phyloP scores from a whole-genome alignment of 2,797 vertebrate species.

The Takifugu rubripes region DNA sequence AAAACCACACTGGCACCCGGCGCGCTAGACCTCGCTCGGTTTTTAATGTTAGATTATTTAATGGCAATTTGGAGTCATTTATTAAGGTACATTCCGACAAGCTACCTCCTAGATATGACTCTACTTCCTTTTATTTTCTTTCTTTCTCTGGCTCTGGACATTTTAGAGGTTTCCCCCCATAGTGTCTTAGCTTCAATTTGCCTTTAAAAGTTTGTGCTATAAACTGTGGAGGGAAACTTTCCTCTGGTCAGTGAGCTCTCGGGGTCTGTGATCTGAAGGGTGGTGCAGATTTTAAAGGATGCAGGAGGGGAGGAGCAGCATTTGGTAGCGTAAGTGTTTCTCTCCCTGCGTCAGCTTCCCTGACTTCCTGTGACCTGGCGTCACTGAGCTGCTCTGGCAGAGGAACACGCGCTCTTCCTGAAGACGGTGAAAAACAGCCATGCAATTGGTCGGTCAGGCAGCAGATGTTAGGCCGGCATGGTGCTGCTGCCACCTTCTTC shows the following conservation, averaged over 20 bases:
- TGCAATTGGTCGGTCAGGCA: constrained; percentile 42
- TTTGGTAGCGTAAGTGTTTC: constrained; percentile 43
- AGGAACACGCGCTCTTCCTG: constrained; percentile 22
- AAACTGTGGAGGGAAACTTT: constrained; percentile 42
- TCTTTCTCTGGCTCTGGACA: constrained; percentile 57
- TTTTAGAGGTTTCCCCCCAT: constrained; percentile 52
- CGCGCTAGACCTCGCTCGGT: constrained; percentile 88
- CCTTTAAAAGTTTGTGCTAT: constrained; percentile 35
- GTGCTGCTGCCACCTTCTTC: constrained; percentile 40
- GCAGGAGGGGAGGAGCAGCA: constrained; percentile 42
- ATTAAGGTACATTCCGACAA: constrained; percentile 85
- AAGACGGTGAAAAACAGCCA: constrained; percentile 38
- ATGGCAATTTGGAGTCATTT: constrained; percentile 95
- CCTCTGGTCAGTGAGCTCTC: constrained; percentile 41
- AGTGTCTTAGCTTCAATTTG: constrained; percentile 41
- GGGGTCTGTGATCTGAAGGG: constrained; percentile 26
- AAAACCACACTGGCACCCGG: constrained; percentile 84
- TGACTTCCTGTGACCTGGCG: constrained; percentile 62
- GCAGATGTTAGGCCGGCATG: constrained; percentile 43
- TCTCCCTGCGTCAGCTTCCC: constrained; percentile 56
- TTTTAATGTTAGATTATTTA: constrained; percentile 96
- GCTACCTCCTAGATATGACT: constrained; percentile 50
- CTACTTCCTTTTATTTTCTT: constrained; percentile 66
- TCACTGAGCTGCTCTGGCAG: constrained; percentile 49
- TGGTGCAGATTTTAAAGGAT: constrained; percentile 37